Conservation (phyloP, 2,888 invertebrate genomes). For the Auanema sp. region DNA sequence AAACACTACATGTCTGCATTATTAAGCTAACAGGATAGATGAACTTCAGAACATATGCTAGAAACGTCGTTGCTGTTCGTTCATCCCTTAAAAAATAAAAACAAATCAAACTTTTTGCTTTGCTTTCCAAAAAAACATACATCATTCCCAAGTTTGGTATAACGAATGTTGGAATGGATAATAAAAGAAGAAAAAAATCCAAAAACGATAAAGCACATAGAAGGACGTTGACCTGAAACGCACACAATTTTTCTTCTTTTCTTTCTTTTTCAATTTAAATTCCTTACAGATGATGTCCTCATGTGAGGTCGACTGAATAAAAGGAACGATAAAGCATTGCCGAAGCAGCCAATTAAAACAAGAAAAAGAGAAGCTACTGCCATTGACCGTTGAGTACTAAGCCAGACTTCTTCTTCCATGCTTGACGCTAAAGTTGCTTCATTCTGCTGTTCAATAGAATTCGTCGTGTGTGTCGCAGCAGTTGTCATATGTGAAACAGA, state of each 20-base stretch:
- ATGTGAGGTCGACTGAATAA: conserved; percentile 54
- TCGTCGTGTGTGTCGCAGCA: too few species aligned
- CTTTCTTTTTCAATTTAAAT: conserved; percentile 10
- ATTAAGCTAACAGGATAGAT: conserved; percentile 60
- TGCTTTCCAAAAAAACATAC: conserved; percentile 23
- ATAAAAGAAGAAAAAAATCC: conserved; percentile 54
- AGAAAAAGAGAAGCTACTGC: conserved; percentile 50
- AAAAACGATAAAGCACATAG: conserved; percentile 56
- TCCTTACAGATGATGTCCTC: conserved; percentile 46
- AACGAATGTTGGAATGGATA: conserved; percentile 59
- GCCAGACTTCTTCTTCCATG: conserved; percentile 17
- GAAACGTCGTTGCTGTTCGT: conserved; percentile 28
- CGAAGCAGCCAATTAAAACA: conserved; percentile 49
- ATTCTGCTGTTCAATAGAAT: too few species aligned
- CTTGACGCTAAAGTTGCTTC: too few species aligned
- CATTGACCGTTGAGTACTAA: conserved; percentile 46
- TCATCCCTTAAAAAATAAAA: conserved; percentile 22
- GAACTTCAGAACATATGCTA: conserved; percentile 55
- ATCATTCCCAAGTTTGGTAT: conserved; percentile 52
- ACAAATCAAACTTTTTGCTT: background rate
- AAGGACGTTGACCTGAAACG: conserved; percentile 49
- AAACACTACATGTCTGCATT: conserved; percentile 59
- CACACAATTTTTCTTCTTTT: background rate
- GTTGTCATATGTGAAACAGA: too few species aligned
- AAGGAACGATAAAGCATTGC: conserved; percentile 50